These are phyloP conservation scores for Macrotus californicus DNA, from an alignment of 2,113 vertebrate species.

Conservation along the genomic window DNA sequence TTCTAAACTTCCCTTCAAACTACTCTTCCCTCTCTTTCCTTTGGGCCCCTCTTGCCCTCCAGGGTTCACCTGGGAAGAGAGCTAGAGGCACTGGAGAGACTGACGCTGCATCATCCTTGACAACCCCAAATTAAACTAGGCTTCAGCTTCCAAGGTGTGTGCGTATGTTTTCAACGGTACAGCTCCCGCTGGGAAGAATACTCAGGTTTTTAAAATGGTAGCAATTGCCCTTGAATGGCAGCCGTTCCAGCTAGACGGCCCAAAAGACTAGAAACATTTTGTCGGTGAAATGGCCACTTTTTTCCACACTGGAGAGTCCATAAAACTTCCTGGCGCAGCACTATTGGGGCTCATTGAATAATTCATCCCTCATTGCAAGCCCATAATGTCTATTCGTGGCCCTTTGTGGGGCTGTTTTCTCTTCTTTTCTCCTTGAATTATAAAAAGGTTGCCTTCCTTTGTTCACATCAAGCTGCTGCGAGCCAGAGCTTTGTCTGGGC, in stretches of 20 bases:
- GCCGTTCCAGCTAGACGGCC: slow-evolving; percentile 74
- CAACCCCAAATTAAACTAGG: slow-evolving; percentile 62
- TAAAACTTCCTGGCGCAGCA: slow-evolving; percentile 88
- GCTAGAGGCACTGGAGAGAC: background rate
- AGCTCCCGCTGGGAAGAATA: slow-evolving; percentile 45
- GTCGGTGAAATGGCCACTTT: slow-evolving; percentile 90
- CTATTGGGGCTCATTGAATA: slow-evolving; percentile 96
- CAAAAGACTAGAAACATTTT: slow-evolving; percentile 87
- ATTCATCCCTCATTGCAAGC: slow-evolving; percentile 99
- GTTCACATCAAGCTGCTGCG: slow-evolving; percentile 95
- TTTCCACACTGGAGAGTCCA: slow-evolving; percentile 87
- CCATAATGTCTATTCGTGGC: slow-evolving; percentile 97
- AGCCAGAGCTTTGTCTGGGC: slow-evolving; percentile 94
- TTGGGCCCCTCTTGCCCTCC: slow-evolving; percentile 19
- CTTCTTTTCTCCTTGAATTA: slow-evolving; percentile 98
- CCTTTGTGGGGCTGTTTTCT: slow-evolving; percentile 96
- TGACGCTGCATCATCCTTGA: slow-evolving; percentile 49
- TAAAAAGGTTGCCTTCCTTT: slow-evolving; percentile 98
- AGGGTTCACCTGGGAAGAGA: slow-evolving; percentile 40
- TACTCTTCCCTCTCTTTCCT: background rate
- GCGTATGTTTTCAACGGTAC: background rate
- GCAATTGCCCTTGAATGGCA: slow-evolving; percentile 78
- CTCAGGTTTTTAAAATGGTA: slow-evolving; percentile 63
- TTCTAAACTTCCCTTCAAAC: slow-evolving; percentile 27
- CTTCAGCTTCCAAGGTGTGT: background rate